Evolutionary conservation across 1,140 invertebrate species (phyloP).

Genomic region (Formica exsecta): DNA sequence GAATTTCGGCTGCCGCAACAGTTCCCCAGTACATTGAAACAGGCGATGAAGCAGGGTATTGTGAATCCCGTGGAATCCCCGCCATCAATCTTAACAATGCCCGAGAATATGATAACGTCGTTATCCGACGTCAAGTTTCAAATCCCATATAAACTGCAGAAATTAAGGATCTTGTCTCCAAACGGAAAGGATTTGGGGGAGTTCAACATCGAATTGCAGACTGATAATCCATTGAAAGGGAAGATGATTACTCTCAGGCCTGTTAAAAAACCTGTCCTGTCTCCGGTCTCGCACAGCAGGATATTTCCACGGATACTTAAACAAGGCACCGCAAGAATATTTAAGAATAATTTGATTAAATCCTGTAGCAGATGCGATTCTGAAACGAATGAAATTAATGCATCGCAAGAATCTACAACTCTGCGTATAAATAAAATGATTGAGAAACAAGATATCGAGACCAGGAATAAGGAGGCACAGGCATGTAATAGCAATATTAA

Average conservation of each 20-base stretch:
- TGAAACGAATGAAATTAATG: too few species aligned
- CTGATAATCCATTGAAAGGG: slow-evolving; percentile 11
- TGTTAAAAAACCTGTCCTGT: not conserved
- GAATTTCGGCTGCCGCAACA: slow-evolving; percentile 68
- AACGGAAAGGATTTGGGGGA: slow-evolving; percentile 79
- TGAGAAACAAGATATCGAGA: not conserved
- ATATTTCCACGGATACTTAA: not conserved
- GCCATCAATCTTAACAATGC: not conserved
- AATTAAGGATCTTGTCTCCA: slow-evolving; percentile 73
- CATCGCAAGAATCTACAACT: not conserved
- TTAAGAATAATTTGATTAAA: not conserved
- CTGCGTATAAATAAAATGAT: not conserved
- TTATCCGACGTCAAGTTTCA: not conserved
- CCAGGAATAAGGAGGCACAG: not conserved
- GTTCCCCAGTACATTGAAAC: slow-evolving; percentile 51
- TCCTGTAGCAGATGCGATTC: too few species aligned
- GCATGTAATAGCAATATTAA: not conserved
- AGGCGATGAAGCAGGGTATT: not conserved
- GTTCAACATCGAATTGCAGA: slow-evolving; percentile 68
- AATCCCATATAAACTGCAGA: slow-evolving; percentile 52
- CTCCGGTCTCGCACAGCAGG: too few species aligned
- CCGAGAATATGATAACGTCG: not conserved
- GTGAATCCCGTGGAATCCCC: not conserved
- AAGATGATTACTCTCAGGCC: slow-evolving; percentile 3
- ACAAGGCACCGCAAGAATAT: not conserved